phyloP scores from a whole-genome alignment of 1,140 invertebrate genomes.

The Trichonephila clavata region DNA sequence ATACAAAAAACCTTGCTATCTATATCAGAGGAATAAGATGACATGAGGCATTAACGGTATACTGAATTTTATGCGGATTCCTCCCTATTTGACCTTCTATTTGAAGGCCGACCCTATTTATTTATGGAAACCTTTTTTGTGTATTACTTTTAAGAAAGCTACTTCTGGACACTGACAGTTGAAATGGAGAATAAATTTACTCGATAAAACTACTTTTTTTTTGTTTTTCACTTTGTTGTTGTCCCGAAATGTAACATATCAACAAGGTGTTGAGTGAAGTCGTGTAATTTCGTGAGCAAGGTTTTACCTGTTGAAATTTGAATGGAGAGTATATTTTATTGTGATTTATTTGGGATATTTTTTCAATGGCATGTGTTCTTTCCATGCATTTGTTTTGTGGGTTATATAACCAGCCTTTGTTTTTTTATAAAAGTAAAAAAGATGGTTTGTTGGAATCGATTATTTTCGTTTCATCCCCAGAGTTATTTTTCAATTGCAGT shows the following conservation, averaged over 20 bases:
- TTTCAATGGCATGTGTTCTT: not conserved
- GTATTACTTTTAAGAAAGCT: slow-evolving; percentile 18
- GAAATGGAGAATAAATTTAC: slow-evolving; percentile 54
- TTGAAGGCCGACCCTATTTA: slow-evolving; percentile 55
- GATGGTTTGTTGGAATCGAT: not conserved
- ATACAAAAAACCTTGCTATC: slow-evolving; percentile 14
- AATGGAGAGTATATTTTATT: not conserved
- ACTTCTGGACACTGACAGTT: slow-evolving; percentile 30
- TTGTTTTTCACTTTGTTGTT: not conserved
- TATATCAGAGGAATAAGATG: slow-evolving; percentile 39
- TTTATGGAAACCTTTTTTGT: slow-evolving; percentile 6
- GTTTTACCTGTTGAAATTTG: slow-evolving; percentile 12
- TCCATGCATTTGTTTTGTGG: not conserved
- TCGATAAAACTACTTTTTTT: not conserved
- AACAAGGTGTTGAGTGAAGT: slow-evolving; percentile 8
- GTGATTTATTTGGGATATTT: not conserved
- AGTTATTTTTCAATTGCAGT: not conserved
- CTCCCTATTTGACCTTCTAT: slow-evolving; percentile 29
- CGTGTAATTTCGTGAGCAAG: not conserved
- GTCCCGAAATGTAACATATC: not conserved
- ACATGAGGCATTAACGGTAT: slow-evolving; percentile 34
- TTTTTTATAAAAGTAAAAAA: not conserved
- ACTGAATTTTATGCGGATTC: slow-evolving; percentile 38
- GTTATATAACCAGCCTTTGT: not conserved
- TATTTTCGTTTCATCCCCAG: not conserved